Evolutionary conservation across 2,888 invertebrate genomes (phyloP).

Genomic region (Chrysina gloriosa): DNA sequence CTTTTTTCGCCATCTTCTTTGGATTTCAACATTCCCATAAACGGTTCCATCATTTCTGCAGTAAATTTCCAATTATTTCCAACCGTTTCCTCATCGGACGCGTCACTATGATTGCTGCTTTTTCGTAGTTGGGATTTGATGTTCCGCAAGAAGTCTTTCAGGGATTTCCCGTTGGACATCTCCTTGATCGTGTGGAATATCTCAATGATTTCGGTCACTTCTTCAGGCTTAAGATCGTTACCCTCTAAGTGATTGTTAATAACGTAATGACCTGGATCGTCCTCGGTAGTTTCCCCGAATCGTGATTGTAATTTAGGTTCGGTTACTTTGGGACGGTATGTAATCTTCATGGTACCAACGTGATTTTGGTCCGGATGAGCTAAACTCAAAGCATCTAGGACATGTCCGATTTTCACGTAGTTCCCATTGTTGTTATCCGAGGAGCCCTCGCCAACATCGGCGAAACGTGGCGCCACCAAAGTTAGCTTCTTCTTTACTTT

Average conservation of each 20-base stretch:
- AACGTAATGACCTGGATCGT: slow-evolving; percentile 9
- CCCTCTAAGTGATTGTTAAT: slow-evolving; percentile 23
- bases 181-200: slow-evolving; percentile 25
- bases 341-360: slow-evolving; percentile 52
- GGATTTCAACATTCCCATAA: slow-evolving; percentile 46
- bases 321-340: slow-evolving; percentile 40
- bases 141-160: slow-evolving; percentile 44
- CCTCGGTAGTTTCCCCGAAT: slow-evolving; percentile 41
- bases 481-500: slow-evolving; percentile 42
- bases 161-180: slow-evolving; percentile 38
- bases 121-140: not conserved
- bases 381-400: slow-evolving; percentile 60
- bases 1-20: not conserved
- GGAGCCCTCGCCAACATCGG: slow-evolving; percentile 44
- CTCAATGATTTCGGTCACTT: slow-evolving; percentile 16
- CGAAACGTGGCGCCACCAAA: slow-evolving; percentile 48
- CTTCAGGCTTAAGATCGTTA: not conserved
- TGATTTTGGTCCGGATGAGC: slow-evolving; percentile 55
- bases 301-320: slow-evolving; percentile 45
- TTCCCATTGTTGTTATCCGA: slow-evolving; percentile 12
- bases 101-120: not conserved
- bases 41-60: slow-evolving; percentile 49
- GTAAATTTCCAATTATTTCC: slow-evolving; percentile 43
- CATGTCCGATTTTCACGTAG: slow-evolving; percentile 55
- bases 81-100: slow-evolving; percentile 8